These are phyloP conservation scores for Phataginus tetradactyla DNA, from an alignment of 2,797 vertebrate species.

Conservation along the genomic window DNA sequence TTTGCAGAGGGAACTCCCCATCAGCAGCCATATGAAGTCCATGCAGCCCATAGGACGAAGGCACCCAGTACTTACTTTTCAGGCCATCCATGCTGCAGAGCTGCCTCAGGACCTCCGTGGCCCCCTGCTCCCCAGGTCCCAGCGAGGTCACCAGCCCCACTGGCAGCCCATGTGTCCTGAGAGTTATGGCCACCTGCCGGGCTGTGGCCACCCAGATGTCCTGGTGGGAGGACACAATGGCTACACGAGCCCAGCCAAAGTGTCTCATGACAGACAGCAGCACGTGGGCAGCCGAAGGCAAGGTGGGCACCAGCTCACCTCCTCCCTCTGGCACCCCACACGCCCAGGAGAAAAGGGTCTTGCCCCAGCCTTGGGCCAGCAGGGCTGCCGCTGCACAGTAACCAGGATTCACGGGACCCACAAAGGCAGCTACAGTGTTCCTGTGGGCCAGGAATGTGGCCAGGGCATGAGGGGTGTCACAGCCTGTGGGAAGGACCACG, in stretches of 20 bases:
- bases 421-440: slow-evolving; percentile 88
- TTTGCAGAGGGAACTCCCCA: background rate
- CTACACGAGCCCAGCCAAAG: slow-evolving; percentile 93
- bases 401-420: slow-evolving; percentile 92
- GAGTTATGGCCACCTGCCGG: slow-evolving; percentile 87
- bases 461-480: slow-evolving; percentile 89
- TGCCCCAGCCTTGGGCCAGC: slow-evolving; percentile 92
- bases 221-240: slow-evolving; percentile 90
- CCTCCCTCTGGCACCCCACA: slow-evolving; percentile 89
- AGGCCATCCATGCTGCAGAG: slow-evolving; percentile 87
- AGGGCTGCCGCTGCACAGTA: slow-evolving; percentile 92
- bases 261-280: slow-evolving; percentile 90
- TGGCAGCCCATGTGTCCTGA: slow-evolving; percentile 89
- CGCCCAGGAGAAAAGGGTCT: slow-evolving; percentile 92
- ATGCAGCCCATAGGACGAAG: background rate
- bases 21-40: background rate
- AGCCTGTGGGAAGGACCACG: slow-evolving; percentile 90
- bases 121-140: slow-evolving; percentile 85
- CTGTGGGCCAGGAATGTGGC: slow-evolving; percentile 88
- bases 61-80: slow-evolving; percentile 76
- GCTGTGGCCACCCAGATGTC: slow-evolving; percentile 93
- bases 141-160: slow-evolving; percentile 88
- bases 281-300: slow-evolving; percentile 88
- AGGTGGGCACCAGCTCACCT: slow-evolving; percentile 87
- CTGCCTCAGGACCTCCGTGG: slow-evolving; percentile 87